Percentiles rank a stretch among this genome's conserved stretches.
These are phyloP conservation scores for Clavelina lepadiformis DNA, from an alignment of 23 tunicate species.

Conservation along the genomic window DNA sequence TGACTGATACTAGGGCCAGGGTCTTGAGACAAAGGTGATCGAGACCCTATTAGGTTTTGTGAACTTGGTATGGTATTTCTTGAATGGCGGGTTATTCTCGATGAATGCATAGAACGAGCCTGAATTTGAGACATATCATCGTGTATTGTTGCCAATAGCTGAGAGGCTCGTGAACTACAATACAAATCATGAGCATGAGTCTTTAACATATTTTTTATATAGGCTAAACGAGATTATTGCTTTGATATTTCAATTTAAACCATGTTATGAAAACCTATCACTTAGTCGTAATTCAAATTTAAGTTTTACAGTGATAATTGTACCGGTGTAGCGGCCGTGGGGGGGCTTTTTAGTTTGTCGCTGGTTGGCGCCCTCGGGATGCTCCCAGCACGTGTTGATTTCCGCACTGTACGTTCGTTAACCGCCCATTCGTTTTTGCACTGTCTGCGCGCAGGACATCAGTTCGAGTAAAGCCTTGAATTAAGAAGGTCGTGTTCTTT, in stretches of 20 bases:
- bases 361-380: too few relatives aligned
- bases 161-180: constrained; percentile 74
- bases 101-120: constrained; percentile 56
- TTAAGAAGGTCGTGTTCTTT: too few relatives aligned
- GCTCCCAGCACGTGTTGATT: too few relatives aligned
- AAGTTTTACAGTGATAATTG: too few relatives aligned
- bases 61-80: background rate
- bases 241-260: background rate
- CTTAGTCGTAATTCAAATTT: too few relatives aligned
- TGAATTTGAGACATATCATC: constrained; percentile 74
- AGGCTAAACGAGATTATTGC: background rate
- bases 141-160: constrained; percentile 56
- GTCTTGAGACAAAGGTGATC: constrained; percentile 39
- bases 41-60: constrained; percentile 11
- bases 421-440: too few relatives aligned
- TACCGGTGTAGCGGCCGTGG: too few relatives aligned
- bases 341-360: too few relatives aligned
- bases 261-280: too few relatives aligned
- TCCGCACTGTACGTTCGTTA: too few relatives aligned
- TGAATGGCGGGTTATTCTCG: constrained; percentile 42
- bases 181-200: background rate
- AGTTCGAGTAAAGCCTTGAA: too few relatives aligned
- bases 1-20: constrained; percentile 62
- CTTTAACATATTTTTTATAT: background rate
- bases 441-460: too few relatives aligned